These are phyloP conservation scores for Sussaba pulchella DNA, from an alignment of 2,888 invertebrate species.

Conservation along the genomic window DNA sequence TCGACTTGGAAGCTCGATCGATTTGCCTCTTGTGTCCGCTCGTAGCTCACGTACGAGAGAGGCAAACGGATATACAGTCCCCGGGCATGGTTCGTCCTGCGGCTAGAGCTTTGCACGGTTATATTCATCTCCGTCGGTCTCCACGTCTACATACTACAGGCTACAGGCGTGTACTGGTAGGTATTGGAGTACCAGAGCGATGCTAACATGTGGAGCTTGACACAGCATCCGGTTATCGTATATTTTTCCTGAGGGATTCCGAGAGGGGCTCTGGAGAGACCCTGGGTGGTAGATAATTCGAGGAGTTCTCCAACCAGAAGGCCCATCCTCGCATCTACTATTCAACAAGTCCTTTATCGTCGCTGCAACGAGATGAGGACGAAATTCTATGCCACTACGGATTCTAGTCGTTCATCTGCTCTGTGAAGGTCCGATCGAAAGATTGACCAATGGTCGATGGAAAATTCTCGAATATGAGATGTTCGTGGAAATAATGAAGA, in stretches of 20 bases:
- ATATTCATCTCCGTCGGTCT: slow-evolving; percentile 27
- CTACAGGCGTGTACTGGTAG: no score
- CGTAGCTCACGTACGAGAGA: slow-evolving; percentile 52
- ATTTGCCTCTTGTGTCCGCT: slow-evolving; percentile 58
- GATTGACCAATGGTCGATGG: no score
- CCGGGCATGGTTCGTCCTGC: slow-evolving; percentile 18
- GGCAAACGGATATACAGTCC: slow-evolving; percentile 12
- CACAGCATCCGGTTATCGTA: slow-evolving; percentile 59
- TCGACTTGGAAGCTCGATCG: slow-evolving; percentile 64
- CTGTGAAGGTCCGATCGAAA: no score
- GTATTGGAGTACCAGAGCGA: no score
- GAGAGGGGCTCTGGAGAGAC: slow-evolving; percentile 55
- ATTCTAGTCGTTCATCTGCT: slow-evolving; percentile 26
- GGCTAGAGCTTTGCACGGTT: slow-evolving; percentile 14
- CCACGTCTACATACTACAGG: slow-evolving; percentile 19
- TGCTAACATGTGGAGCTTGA: slow-evolving; percentile 1
- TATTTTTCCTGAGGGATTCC: slow-evolving; percentile 50
- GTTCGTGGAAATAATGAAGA: no score
- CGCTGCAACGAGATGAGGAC: slow-evolving; percentile 36
- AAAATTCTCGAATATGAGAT: not conserved
- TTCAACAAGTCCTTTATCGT: slow-evolving; percentile 34
- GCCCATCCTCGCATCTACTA: slow-evolving; percentile 34
- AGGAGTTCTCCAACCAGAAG: slow-evolving; percentile 53
- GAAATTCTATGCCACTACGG: slow-evolving; percentile 50
- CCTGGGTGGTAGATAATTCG: slow-evolving; percentile 60